A percentile compares a stretch with the other conserved stretches of the same genome.
These are phyloP conservation scores for Polyommatus icarus DNA, from an alignment of 2,888 invertebrate species.

Conservation along the genomic window DNA sequence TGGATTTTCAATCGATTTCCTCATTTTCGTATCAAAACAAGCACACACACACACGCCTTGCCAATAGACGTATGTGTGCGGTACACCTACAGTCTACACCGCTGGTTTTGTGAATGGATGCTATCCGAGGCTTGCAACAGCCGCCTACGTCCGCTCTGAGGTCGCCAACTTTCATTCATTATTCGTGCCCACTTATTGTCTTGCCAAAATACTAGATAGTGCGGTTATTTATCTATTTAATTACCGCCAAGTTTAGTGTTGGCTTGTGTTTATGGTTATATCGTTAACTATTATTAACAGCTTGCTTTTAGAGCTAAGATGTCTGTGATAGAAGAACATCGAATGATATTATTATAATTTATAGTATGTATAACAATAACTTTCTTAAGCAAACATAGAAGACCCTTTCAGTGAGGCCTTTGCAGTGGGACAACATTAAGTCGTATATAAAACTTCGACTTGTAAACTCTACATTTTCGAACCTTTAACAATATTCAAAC, in stretches of 20 bases:
- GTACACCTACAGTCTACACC: slow-evolving; percentile 64
- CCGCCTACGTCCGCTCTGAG: slow-evolving; percentile 70
- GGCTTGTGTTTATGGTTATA: not conserved
- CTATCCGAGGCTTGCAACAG: slow-evolving; percentile 58
- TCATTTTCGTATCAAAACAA: not conserved
- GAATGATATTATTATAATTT: too few species aligned
- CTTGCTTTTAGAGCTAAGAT: too few species aligned
- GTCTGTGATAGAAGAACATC: too few species aligned
- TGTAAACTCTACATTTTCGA: not conserved
- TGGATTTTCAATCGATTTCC: not conserved
- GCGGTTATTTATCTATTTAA: slow-evolving; percentile 10
- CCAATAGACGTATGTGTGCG: slow-evolving; percentile 44
- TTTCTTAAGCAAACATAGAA: not conserved
- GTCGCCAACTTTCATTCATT: slow-evolving; percentile 80
- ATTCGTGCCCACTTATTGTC: slow-evolving; percentile 39
- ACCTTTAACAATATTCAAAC: not conserved
- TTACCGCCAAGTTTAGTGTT: slow-evolving; percentile 2
- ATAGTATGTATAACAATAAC: too few species aligned
- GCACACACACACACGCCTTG: not conserved
- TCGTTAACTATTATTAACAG: not conserved
- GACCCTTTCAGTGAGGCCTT: not conserved
- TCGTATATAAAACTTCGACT: not conserved
- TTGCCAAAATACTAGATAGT: slow-evolving; percentile 38
- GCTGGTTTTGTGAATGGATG: slow-evolving; percentile 66
- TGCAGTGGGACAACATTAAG: not conserved